Percentiles rank a stretch among this genome's conserved stretches.
These are phyloP conservation scores for Apotomis betuletana DNA, from an alignment of 2,888 invertebrate genomes.

Conservation along the genomic window DNA sequence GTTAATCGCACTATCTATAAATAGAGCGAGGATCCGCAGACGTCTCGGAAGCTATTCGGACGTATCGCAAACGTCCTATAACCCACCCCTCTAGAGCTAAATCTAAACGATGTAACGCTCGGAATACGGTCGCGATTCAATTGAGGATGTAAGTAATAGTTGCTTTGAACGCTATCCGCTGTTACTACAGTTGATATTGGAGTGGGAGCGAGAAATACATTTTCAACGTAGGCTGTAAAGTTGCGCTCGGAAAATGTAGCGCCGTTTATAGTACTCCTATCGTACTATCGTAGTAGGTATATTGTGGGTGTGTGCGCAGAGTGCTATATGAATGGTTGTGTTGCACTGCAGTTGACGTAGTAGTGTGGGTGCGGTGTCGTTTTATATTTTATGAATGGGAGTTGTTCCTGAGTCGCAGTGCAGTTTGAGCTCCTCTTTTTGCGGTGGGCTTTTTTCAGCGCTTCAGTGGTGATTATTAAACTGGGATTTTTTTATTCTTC, in stretches of 20 bases:
- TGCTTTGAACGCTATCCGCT: slow-evolving; percentile 46
- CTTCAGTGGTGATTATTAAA: slow-evolving; percentile 34
- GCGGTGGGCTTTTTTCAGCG: slow-evolving; percentile 25
- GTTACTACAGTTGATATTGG: slow-evolving; percentile 48
- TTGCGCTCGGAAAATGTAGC: slow-evolving; percentile 75
- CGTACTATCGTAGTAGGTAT: slow-evolving; percentile 79
- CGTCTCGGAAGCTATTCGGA: slow-evolving; percentile 58
- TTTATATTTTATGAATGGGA: slow-evolving; percentile 70
- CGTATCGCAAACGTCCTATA: slow-evolving; percentile 51
- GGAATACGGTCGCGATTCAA: slow-evolving; percentile 51
- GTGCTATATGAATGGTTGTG: slow-evolving; percentile 48
- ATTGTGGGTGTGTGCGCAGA: slow-evolving; percentile 56
- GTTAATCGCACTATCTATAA: slow-evolving; percentile 74
- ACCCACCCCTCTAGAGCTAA: slow-evolving; percentile 43
- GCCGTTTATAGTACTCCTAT: slow-evolving; percentile 78
- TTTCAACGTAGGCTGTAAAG: slow-evolving; percentile 59
- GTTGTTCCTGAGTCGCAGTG: slow-evolving; percentile 56
- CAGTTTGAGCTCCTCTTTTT: slow-evolving; percentile 31
- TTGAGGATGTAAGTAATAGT: slow-evolving; percentile 42
- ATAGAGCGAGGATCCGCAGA: slow-evolving; percentile 77
- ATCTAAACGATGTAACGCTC: slow-evolving; percentile 47
- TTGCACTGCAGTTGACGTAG: slow-evolving; percentile 56
- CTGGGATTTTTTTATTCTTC: slow-evolving; percentile 29
- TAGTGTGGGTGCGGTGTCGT: slow-evolving; percentile 49
- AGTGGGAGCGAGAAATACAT: slow-evolving; percentile 46